These are phyloP conservation scores for Colius striatus DNA, from an alignment of 2,113 vertebrate genomes.

Conservation along the genomic window DNA sequence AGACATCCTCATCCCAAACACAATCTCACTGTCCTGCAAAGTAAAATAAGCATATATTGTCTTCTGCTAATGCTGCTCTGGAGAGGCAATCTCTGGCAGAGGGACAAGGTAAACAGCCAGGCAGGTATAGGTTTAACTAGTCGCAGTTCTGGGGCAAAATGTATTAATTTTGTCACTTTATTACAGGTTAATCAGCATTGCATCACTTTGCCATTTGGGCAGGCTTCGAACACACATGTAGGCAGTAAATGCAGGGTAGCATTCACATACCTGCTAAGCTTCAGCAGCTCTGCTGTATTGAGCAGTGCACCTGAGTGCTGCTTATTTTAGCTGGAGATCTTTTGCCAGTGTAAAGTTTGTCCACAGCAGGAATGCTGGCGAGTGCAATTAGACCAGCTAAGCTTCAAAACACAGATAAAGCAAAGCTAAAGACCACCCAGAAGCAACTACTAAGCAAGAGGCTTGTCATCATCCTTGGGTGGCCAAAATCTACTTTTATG, in stretches of 20 bases:
- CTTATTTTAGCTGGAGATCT: not conserved
- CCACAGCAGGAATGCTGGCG: fast-evolving
- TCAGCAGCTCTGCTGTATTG: not conserved
- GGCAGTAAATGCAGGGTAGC: not conserved
- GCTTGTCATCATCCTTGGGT: not conserved
- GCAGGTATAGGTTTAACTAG: not conserved
- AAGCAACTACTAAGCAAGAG: not conserved
- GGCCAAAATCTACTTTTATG: not conserved
- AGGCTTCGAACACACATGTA: fast-evolving
- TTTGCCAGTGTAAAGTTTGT: not conserved
- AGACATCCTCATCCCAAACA: not conserved
- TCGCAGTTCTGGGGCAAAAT: not conserved
- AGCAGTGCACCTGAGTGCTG: fast-evolving
- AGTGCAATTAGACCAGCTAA: not conserved
- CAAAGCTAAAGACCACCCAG: not conserved
- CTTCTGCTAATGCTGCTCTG: not conserved
- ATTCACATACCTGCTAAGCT: not conserved
- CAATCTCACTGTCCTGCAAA: not conserved
- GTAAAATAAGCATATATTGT: not conserved
- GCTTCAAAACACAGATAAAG: not conserved
- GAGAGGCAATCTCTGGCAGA: not conserved
- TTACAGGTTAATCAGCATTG: not conserved
- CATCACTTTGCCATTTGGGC: not conserved
- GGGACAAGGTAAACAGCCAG: not conserved
- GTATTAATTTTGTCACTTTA: not conserved